Evolutionary conservation across 2,888 invertebrate genomes (phyloP), one percentile per base, ranked within the genome.

Genomic region (Antheraea yamamai): DNA sequence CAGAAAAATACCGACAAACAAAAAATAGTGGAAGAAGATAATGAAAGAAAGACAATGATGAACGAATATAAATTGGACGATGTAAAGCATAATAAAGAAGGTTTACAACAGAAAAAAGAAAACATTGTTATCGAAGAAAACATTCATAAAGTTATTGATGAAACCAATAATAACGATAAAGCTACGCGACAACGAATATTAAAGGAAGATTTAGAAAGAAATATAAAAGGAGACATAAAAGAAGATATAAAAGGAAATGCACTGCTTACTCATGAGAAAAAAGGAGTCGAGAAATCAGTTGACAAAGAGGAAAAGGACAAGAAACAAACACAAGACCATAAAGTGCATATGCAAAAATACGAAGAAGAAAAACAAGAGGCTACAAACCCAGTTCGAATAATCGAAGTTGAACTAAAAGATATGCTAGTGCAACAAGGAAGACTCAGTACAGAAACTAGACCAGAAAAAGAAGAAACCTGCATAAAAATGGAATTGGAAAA

Each of bases 211-310:
- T 74, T 73, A 23, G 79, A 79, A 39, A 72, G n/a, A 61, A 35
- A 72, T 35, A 23, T 12, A 61, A n/a, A n/a, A n/a, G n/a, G n/a
- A n/a, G n/a, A n/a, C n/a, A n/a, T n/a, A n/a, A n/a, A n/a, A n/a
- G 4, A 70, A 78, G 81, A 75, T 73, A 79, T 23, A 72, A 78
- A 76, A 74, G 79, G 76, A 73, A 6, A 10, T 20, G 71, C 72
- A 70, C 26, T 73, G 23, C 10, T 23, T 35, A 51, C 14, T 35
- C 70, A 74, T 66, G 61, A 76, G 58, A 73, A 76, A 39, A 51
- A 64, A 26, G 68, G 72, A 2, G 20, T 39, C 0, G 18, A 72
- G 18, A 74, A 77, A 72, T 70, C 52, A 71, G 39, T 61, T 14
- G 35, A 77, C 3, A 74, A 76, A 30, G 47, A 73, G 73, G 70